Conservation (phyloP, 2,888 invertebrate genomes). For the Tipula unca region DNA sequence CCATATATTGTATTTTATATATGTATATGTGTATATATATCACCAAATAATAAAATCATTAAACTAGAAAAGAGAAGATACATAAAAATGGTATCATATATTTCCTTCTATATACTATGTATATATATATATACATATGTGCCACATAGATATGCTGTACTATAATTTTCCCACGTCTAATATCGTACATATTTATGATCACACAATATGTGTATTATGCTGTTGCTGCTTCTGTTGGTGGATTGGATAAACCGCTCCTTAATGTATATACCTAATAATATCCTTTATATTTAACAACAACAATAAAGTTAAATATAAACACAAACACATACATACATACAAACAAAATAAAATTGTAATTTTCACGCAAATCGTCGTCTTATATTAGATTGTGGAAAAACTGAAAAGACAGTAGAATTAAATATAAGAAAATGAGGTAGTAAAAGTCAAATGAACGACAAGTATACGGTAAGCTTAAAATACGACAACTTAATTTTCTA, state of each 20-base stretch:
- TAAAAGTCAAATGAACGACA: neutral
- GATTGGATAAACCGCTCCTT: neutral
- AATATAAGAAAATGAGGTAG: neutral
- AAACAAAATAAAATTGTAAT: neutral
- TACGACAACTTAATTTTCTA: neutral
- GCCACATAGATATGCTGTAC: neutral
- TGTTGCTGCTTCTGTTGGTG: neutral
- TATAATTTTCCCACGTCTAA: neutral
- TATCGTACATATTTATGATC: neutral
- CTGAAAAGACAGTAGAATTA: neutral
- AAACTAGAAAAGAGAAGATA: neutral
- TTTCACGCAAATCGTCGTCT: neutral
- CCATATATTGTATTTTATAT: neutral
- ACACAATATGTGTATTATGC: neutral
- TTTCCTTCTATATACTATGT: too few relatives aligned
- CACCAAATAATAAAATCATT: constrained; percentile 1
- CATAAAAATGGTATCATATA: neutral
- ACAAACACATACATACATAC: neutral
- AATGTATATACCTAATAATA: neutral
- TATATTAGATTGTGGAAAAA: neutral
- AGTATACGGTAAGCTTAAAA: neutral
- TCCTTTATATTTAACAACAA: neutral
- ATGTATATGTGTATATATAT: neutral
- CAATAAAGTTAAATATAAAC: neutral
- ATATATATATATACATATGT: neutral